Evolutionary conservation across 2,113 vertebrate species (phyloP), one percentile per base, ranked within the genome.

Genomic region (Rhodinocichla rosea): DNA sequence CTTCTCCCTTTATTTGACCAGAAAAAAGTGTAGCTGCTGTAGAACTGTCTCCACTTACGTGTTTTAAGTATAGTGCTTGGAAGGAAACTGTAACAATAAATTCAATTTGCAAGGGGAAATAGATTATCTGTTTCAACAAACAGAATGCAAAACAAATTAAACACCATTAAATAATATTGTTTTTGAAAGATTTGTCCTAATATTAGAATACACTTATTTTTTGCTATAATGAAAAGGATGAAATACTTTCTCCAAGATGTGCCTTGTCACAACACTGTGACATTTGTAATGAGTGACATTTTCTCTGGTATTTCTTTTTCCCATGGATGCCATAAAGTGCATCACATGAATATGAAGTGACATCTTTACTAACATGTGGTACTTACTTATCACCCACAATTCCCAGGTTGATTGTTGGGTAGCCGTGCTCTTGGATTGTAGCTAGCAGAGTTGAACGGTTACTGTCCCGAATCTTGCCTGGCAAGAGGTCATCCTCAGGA

Each of bases 371-470:
- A 97, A 97, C 79, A 95, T 22, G 68, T 74, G 91, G 82, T 97
- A 98, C 98, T 94, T 99, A 99, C 99, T 99, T 99, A 98, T 99
- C 99, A 98, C 99, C 99, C 88, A 99, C 99, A 95, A 99, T 99
- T 97, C 99, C 99, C 97, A 99, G 98, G 96, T 99, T 99, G 98
- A 99, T 99, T 95, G 99, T 99, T 91, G 99, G 99, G 90, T 99
- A 99, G 87, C 99, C 99, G 79, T 99, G 99, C 90, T 99, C 99
- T 98, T 99, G 99, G 96, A 99, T 99, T 81, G 99, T 99, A 97
- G 99, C 99, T 93, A 99, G 98, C 76, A 99, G 98, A 68, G 99
- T 99, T 92, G 99, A 99, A 91, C 99, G 99, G 96, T 99, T 99
- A 96, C 99, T 99, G 97, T 99, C 99, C 96, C 99, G 98, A 98